Evolutionary conservation across 2,113 vertebrate genomes (phyloP).

Genomic region (Onychostoma macrolepis): DNA sequence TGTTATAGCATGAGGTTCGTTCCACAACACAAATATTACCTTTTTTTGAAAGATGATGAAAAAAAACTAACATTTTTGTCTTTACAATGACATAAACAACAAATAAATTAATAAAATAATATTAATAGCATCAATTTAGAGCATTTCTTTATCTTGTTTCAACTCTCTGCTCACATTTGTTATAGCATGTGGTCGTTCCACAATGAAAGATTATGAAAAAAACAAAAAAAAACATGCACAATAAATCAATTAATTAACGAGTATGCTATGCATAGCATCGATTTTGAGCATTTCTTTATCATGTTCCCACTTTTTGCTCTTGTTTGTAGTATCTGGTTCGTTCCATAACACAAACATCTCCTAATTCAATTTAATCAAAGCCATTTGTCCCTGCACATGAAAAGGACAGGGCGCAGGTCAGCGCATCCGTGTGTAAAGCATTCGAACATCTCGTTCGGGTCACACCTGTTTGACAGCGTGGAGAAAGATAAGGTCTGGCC

Average conservation of each 20-base stretch:
- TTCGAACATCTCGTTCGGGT: neutral
- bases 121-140: too few relatives aligned
- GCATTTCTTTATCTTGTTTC: too few relatives aligned
- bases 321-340: neutral
- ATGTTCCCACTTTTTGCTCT: neutral
- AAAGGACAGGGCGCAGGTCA: neutral
- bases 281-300: neutral
- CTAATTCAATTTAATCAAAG: neutral
- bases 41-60: too few relatives aligned
- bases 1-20: too few relatives aligned
- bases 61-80: too few relatives aligned
- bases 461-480: conserved; percentile 91
- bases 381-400: neutral
- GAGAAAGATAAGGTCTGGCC: conserved; percentile 96
- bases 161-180: too few relatives aligned
- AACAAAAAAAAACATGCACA: neutral
- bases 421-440: neutral
- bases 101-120: too few relatives aligned
- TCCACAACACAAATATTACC: too few relatives aligned
- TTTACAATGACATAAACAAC: too few relatives aligned
- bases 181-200: too few relatives aligned
- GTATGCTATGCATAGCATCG: neutral
- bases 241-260: neutral
- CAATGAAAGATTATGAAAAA: too few relatives aligned
- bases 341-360: neutral